Conservation (phyloP, 2,113 vertebrate genomes). For the Mobula hypostoma region DNA sequence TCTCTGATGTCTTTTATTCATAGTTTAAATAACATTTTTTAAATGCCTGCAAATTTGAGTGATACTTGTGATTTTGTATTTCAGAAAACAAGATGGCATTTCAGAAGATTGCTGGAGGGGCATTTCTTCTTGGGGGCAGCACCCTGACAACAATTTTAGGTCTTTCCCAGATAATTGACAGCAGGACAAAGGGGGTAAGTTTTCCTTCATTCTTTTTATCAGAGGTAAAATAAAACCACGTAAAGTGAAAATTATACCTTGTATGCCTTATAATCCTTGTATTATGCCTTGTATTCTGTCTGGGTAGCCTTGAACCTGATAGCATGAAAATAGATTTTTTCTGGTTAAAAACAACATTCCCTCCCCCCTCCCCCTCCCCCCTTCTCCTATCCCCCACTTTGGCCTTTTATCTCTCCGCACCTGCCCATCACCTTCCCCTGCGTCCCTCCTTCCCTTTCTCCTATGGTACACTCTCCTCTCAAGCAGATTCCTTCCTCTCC, state of each 20-base stretch:
- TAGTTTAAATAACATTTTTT: background rate
- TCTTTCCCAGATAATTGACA: slow-evolving; percentile 79
- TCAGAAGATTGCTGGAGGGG: slow-evolving; percentile 74
- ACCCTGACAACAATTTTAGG: slow-evolving; percentile 71
- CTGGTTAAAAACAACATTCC: too few species aligned
- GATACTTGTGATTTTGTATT: slow-evolving; percentile 37
- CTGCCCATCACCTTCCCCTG: too few species aligned
- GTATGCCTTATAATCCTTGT: too few species aligned
- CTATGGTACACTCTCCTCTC: too few species aligned
- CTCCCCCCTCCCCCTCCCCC: too few species aligned
- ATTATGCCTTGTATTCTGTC: too few species aligned
- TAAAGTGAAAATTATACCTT: background rate
- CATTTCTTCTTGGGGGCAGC: slow-evolving; percentile 71
- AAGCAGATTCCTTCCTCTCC: too few species aligned
- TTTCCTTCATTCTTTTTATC: background rate
- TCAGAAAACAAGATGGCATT: slow-evolving; percentile 78
- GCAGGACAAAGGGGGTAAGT: slow-evolving; percentile 78
- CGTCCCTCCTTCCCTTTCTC: too few species aligned
- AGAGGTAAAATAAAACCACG: background rate
- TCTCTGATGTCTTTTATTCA: background rate
- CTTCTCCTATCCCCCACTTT: too few species aligned
- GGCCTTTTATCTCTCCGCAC: too few species aligned
- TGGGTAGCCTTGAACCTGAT: too few species aligned
- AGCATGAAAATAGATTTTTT: too few species aligned
- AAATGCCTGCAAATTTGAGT: background rate